These are phyloP conservation scores for Liopterus haemorrhoidalis DNA, from an alignment of 2,888 invertebrate genomes.

Conservation along the genomic window DNA sequence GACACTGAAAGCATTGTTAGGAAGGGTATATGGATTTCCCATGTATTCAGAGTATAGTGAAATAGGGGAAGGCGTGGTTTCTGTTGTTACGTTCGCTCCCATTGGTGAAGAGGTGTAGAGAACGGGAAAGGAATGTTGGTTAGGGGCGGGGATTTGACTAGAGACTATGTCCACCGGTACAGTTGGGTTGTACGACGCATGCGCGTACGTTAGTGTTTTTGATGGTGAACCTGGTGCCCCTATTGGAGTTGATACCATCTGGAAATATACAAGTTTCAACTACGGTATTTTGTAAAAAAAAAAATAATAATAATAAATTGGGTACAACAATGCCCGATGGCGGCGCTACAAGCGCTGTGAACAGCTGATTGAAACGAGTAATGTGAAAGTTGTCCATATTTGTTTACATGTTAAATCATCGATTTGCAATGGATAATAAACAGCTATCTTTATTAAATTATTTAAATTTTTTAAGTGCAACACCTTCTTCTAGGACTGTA, in stretches of 20 bases:
- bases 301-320: no score
- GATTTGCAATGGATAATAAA: no score
- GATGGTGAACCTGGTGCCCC: constrained; percentile 40
- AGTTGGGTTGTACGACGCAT: constrained; percentile 8
- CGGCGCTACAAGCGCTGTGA: no score
- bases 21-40: constrained; percentile 52
- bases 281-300: no score
- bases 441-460: no score
- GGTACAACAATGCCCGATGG: no score
- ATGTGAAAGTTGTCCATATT: no score
- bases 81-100: constrained; percentile 34
- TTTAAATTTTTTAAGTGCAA: no score
- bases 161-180: constrained; percentile 7
- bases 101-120: constrained; percentile 32
- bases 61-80: constrained; percentile 35
- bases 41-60: constrained; percentile 53
- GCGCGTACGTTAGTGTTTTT: constrained; percentile 19
- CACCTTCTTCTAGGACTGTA: no score
- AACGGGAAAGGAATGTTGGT: constrained; percentile 42
- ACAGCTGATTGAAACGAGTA: no score
- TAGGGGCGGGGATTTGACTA: constrained; percentile 17
- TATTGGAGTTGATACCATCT: constrained; percentile 64
- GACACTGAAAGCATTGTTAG: constrained; percentile 14
- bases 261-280: constrained; percentile 37
- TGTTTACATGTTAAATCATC: no score